A percentile compares a stretch with the other conserved stretches of the same genome.
Conservation (phyloP, 2,888 invertebrate species). For the Seira musarum region DNA sequence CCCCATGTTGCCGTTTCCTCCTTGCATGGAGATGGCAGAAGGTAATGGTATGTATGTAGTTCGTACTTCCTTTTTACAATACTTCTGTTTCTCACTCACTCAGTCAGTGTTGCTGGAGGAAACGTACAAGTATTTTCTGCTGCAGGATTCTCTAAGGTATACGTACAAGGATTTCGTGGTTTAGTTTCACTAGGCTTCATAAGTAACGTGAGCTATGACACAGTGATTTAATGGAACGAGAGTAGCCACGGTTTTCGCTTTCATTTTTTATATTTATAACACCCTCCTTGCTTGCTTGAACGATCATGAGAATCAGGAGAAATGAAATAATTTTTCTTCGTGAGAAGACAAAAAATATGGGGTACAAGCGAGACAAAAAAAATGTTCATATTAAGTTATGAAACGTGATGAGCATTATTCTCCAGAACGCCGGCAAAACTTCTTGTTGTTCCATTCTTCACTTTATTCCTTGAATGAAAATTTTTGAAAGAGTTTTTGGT, state of each 20-base stretch:
- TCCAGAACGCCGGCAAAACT: not conserved
- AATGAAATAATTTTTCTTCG: not conserved
- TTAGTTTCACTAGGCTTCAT: too few relatives aligned
- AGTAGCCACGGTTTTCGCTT: not conserved
- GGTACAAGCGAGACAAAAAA: not conserved
- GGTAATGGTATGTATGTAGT: too few relatives aligned
- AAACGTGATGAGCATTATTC: not conserved
- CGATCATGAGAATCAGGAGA: too few relatives aligned
- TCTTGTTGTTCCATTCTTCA: not conserved
- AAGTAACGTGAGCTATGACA: not conserved
- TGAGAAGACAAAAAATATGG: not conserved
- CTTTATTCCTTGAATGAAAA: too few relatives aligned
- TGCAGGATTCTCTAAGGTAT: not conserved
- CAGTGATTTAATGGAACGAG: not conserved
- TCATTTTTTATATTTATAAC: not conserved
- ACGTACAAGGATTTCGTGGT: not conserved
- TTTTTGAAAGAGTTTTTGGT: too few relatives aligned
- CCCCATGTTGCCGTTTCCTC: constrained; percentile 9
- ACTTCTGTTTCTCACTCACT: too few relatives aligned
- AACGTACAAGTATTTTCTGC: not conserved
- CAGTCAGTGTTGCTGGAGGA: too few relatives aligned
- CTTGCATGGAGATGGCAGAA: too few relatives aligned
- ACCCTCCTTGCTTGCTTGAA: too few relatives aligned
- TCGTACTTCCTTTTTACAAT: too few relatives aligned
- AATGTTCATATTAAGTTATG: not conserved